A percentile compares a stretch with the other conserved stretches of the same genome.
Evolutionary conservation across 2,888 invertebrate species (phyloP).

Genomic region (Endotricha flammealis): DNA sequence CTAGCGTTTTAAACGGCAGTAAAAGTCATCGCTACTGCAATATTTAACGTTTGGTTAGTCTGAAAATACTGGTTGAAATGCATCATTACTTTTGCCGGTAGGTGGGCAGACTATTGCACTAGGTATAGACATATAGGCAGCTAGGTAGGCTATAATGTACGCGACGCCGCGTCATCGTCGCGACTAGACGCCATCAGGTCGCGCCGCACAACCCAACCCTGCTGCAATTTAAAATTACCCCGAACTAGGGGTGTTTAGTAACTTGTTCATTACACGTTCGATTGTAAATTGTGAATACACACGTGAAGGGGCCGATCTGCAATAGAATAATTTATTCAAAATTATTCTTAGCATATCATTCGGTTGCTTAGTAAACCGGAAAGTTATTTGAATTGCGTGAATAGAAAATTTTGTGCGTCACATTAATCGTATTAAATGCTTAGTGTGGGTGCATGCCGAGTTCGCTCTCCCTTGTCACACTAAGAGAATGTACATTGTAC

Average conservation of each 20-base stretch:
- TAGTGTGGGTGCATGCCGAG: too few species aligned
- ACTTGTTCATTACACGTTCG: slow-evolving; percentile 39
- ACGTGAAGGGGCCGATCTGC: slow-evolving; percentile 38
- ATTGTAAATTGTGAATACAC: slow-evolving; percentile 38
- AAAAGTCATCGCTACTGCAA: too few species aligned
- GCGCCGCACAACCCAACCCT: slow-evolving; percentile 38
- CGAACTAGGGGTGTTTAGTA: slow-evolving; percentile 43
- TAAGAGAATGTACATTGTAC: too few species aligned
- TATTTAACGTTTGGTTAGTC: too few species aligned
- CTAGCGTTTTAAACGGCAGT: too few species aligned
- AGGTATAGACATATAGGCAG: too few species aligned
- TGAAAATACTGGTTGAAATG: too few species aligned
- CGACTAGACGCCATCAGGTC: slow-evolving; percentile 34
- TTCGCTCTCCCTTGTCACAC: too few species aligned
- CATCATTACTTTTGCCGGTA: too few species aligned
- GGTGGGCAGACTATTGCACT: too few species aligned
- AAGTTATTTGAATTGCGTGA: slow-evolving; percentile 62
- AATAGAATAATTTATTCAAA: slow-evolving; percentile 49
- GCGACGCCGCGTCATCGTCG: slow-evolving; percentile 32
- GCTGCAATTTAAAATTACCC: slow-evolving; percentile 64
- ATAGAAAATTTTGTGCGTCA: slow-evolving; percentile 51
- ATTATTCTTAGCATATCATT: slow-evolving; percentile 50
- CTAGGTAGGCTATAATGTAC: too few species aligned
- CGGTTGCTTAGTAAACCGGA: slow-evolving; percentile 56
- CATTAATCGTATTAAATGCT: slow-evolving; percentile 46